These are phyloP conservation scores for Listronotus oregonensis DNA, from an alignment of 1,140 invertebrate genomes.

Conservation along the genomic window DNA sequence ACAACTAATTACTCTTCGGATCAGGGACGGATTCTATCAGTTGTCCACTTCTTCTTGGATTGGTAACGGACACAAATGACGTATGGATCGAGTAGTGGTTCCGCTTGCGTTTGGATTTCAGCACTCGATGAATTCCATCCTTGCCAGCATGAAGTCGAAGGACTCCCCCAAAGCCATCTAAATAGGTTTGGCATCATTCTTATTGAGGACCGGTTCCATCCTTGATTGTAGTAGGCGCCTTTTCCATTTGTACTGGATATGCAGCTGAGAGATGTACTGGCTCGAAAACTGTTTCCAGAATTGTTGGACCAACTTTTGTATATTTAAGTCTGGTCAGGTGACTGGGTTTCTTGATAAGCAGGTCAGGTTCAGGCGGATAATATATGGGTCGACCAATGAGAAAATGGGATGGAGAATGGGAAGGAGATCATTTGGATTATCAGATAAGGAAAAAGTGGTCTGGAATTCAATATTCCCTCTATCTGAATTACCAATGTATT, in stretches of 20 bases:
- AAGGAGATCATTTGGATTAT: slow-evolving; percentile 40
- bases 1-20: too few relatives aligned
- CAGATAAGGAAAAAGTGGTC: slow-evolving; percentile 41
- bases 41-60: background rate
- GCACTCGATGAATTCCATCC: background rate
- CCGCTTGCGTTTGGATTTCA: background rate
- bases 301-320: slow-evolving; percentile 33
- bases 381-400: slow-evolving; percentile 39
- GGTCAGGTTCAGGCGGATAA: slow-evolving; percentile 26
- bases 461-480: slow-evolving; percentile 47
- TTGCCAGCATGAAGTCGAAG: background rate
- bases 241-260: slow-evolving; percentile 44
- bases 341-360: slow-evolving; percentile 4
- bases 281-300: slow-evolving; percentile 46
- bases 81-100: background rate
- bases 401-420: slow-evolving; percentile 46
- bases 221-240: background rate
- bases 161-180: background rate
- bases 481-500: slow-evolving; percentile 43
- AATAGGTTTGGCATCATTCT: background rate
- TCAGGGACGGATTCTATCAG: too few relatives aligned
- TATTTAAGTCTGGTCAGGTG: slow-evolving; percentile 40
- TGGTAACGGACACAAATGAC: background rate
- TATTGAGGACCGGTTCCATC: background rate
- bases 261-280: slow-evolving; percentile 44